Evolutionary conservation across 1,140 invertebrate genomes (phyloP), one percentile per base, ranked within the genome.

Genomic region (Lysiphlebus fabarum): DNA sequence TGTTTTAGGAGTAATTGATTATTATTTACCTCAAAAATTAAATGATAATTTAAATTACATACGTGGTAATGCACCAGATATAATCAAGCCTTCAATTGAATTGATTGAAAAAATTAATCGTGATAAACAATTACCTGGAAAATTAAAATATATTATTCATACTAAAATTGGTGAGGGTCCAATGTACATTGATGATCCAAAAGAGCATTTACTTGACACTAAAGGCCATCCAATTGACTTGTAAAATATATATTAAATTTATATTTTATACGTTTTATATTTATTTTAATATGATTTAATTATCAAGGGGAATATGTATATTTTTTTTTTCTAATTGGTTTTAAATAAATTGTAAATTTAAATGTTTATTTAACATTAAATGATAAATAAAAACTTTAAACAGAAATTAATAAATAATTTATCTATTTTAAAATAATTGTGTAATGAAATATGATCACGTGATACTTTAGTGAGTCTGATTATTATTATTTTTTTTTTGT

Each of bases 111-210:
- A 72, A 37, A 65, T 83, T 11, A 74, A 81, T 58, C 54, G 82
- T 34, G 58, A 80, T 17, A 68, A 71, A 47, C 74, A 82, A 63
- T 66, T 70, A 33, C 69, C 72, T 17, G 86, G 87, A 71, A 68
- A 82, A 12, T 76, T 95, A 3, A 90, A 91, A 72, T 93, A 92
- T 76, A 82, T 93, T n/a, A 93, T 95, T 65, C 82, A 89, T 66
- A 95, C 92, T 5, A 85, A 85, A 75, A 80, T 93, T 44, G 90
- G 90, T 7, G 77, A 84, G 57, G 90, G 90, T 10, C 90, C 90
- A 9, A 71, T 81, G 64, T 72, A 82, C 66, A 61, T 85, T 6
- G 62, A 61, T 9, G 72, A 82, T 69, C 69, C 78, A 7, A 63
- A 74, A 37, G 72, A 82, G 48, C 86, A 88, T 74, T 76, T 89